These are phyloP conservation scores for Gonocerus acuteangulatus DNA, from an alignment of 2,888 invertebrate species.

Conservation along the genomic window DNA sequence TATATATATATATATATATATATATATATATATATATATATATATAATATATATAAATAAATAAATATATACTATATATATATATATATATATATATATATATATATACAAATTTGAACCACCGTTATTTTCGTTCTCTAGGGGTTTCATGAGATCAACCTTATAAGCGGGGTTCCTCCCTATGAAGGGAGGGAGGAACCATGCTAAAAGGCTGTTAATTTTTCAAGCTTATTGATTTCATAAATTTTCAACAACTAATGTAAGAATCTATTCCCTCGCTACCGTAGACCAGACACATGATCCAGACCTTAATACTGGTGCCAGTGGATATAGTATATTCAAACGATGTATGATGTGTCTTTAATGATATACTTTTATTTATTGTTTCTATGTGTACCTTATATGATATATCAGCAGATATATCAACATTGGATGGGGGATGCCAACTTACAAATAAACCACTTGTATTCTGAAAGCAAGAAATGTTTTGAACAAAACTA, in stretches of 20 bases:
- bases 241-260: slow-evolving; percentile 8
- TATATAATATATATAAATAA: no score
- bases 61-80: no score
- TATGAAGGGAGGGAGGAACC: no score
- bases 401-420: slow-evolving; percentile 10
- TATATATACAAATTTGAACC: no score
- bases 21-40: no score
- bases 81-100: no score
- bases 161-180: no score
- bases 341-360: slow-evolving; percentile 3
- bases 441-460: slow-evolving; percentile 27
- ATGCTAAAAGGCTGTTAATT: no score
- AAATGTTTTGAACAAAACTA: slow-evolving; percentile 22
- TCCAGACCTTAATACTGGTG: slow-evolving; percentile 23
- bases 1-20: no score
- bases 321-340: neutral
- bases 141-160: no score
- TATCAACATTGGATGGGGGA: slow-evolving; percentile 32
- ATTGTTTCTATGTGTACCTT: slow-evolving; percentile 16
- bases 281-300: slow-evolving; percentile 23
- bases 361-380: neutral
- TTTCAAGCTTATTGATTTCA: no score
- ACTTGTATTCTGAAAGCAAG: slow-evolving; percentile 13
- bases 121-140: no score
- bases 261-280: slow-evolving; percentile 16